Conservation (phyloP, 2,888 invertebrate genomes). For the Nudaria mundana region DNA sequence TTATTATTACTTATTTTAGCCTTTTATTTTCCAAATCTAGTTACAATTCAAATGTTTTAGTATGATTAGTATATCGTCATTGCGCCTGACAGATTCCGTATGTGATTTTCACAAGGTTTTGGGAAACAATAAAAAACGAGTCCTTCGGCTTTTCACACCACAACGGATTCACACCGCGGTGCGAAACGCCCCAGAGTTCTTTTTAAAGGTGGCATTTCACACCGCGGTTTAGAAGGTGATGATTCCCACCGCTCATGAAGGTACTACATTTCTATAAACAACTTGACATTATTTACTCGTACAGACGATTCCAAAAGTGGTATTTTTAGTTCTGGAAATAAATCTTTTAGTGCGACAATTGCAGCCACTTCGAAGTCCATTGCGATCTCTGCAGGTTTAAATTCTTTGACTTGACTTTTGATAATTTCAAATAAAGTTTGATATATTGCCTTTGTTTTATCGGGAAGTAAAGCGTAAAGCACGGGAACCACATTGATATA, state of each 20-base stretch:
- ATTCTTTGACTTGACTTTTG: constrained; percentile 16
- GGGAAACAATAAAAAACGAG: no score
- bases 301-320: constrained; percentile 1
- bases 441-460: constrained; percentile 13
- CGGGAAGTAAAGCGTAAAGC: constrained; percentile 20
- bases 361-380: constrained; percentile 16
- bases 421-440: constrained; percentile 16
- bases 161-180: neutral
- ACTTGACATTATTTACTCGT: neutral
- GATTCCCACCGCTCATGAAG: neutral
- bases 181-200: neutral
- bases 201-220: neutral
- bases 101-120: no score
- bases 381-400: constrained; percentile 10
- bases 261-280: neutral
- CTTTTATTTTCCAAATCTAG: no score
- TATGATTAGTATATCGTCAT: no score
- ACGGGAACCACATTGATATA: constrained; percentile 16
- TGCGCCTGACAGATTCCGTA: no score
- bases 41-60: no score
- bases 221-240: no score
- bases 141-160: neutral
- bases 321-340: constrained; percentile 10
- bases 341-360: constrained; percentile 5
- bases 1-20: no score